Evolutionary conservation across 1,140 invertebrate genomes (phyloP).

Genomic region (Eulimnadia texana): DNA sequence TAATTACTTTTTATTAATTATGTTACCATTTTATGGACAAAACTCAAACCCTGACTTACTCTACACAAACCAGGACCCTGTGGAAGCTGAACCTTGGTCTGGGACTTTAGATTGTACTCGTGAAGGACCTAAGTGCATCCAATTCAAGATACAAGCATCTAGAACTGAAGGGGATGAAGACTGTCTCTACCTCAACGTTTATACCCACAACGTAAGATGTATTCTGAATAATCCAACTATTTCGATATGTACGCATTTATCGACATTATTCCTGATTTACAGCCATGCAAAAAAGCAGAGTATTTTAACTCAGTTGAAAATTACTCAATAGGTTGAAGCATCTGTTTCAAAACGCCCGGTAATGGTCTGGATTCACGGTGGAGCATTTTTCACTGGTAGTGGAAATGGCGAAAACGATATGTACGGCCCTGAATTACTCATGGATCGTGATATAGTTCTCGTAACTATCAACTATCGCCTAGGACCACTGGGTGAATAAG

Average conservation of each 20-base stretch:
- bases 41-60: background rate
- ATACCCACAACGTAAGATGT: constrained; percentile 46
- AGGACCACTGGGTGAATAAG: constrained; percentile 46
- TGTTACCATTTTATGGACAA: background rate
- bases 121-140: constrained; percentile 19
- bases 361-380: constrained; percentile 61
- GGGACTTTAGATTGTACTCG: constrained; percentile 21
- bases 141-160: constrained; percentile 23
- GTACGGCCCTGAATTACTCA: constrained; percentile 53
- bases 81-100: constrained; percentile 22
- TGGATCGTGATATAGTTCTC: constrained; percentile 56
- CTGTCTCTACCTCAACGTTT: constrained; percentile 73
- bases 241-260: too few species aligned
- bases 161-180: constrained; percentile 49
- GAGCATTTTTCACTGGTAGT: constrained; percentile 45
- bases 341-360: constrained; percentile 27
- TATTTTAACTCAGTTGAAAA: background rate
- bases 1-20: background rate
- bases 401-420: constrained; percentile 44
- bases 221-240: background rate
- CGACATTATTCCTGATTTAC: too few species aligned
- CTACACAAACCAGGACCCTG: constrained; percentile 19
- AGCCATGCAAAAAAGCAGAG: too few species aligned
- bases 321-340: background rate
- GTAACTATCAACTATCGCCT: constrained; percentile 66